These are phyloP conservation scores for Forbesichthys papilliferus DNA, from an alignment of 2,113 vertebrate species.

Conservation along the genomic window DNA sequence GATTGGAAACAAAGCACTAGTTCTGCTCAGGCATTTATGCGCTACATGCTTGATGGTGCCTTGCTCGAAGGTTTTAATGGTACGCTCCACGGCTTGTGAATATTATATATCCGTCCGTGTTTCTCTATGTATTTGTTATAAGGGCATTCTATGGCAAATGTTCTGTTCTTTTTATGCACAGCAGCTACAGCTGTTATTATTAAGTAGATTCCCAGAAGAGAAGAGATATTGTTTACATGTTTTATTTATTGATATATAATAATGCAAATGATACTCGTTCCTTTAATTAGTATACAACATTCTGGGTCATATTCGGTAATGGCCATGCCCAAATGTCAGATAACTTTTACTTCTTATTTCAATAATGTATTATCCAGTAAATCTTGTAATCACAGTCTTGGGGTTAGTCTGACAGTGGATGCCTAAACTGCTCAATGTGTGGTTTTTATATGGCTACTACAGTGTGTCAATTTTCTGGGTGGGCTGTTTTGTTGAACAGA, in stretches of 20 bases:
- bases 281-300: not conserved
- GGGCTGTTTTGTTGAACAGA: not conserved
- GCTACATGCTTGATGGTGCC: too few species aligned
- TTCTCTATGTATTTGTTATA: not conserved
- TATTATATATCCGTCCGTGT: not conserved
- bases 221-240: not conserved
- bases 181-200: not conserved
- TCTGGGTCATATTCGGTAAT: slow-evolving; percentile 13
- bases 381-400: too few species aligned
- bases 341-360: too few species aligned
- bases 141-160: not conserved
- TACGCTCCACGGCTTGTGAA: too few species aligned
- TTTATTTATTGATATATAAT: not conserved
- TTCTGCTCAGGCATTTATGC: too few species aligned
- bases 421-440: not conserved
- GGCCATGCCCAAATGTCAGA: not conserved
- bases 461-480: not conserved
- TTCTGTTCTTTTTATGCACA: not conserved
- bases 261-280: not conserved
- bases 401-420: not conserved
- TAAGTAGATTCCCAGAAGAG: not conserved
- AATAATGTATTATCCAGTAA: too few species aligned
- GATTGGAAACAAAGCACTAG: too few species aligned
- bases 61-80: not conserved
- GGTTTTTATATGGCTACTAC: slow-evolving; percentile 9